Base-by-base conservation (phyloP, 2,113 vertebrate genomes). In the Dryoscopus gambensis region DNA sequence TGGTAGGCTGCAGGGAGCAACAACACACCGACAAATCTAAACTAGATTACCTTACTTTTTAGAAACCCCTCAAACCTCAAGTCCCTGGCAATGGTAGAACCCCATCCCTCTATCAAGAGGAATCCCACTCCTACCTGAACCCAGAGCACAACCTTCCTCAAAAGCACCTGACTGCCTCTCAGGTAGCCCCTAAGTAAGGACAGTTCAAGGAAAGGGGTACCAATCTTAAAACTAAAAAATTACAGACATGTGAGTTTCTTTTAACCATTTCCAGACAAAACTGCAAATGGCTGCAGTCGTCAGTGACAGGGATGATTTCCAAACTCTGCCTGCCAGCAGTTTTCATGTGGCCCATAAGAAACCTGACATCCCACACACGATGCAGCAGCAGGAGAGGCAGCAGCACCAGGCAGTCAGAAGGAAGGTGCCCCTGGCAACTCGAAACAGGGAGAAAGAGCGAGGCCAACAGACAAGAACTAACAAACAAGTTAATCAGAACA, bases 331-430 rank as follows among this genome's bases (percentile, higher is more conserved):
- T 23, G 21, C 37, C 35, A 82, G 44, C 39, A 22, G 19, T 50
- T 63, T 27, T 17, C 4, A 3, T 4, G 18, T 50, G 31, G 27
- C 30, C 47, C 25, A 17, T 24, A 15, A 27, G 20, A 50, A 77
- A 6, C 4, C 10, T n/a, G 35, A 10, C 4, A 11, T 10, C 6
- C n/a, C 19, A 6, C 13, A 7, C 0, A 1, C 2, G n/a, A 14
- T 40, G 23, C n/a, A 57, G 52, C 15, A 31, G n/a, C 33, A 56
- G 13, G 46, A 20, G 14, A 2, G 20, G 10, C 46, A 40, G 69
- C 42, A 39, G 39, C 55, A 33, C 4, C 21, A 13, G 1, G 1
- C 8, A 19, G n/a, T 3, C 4, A 3, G 33, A 55, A 40, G 12
- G 11, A 39, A 76, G 46, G 7, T 16, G 65, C 40, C 22, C 37